phyloP scores from a whole-genome alignment of 2,113 vertebrate species.

The Ramphastos sulfuratus region DNA sequence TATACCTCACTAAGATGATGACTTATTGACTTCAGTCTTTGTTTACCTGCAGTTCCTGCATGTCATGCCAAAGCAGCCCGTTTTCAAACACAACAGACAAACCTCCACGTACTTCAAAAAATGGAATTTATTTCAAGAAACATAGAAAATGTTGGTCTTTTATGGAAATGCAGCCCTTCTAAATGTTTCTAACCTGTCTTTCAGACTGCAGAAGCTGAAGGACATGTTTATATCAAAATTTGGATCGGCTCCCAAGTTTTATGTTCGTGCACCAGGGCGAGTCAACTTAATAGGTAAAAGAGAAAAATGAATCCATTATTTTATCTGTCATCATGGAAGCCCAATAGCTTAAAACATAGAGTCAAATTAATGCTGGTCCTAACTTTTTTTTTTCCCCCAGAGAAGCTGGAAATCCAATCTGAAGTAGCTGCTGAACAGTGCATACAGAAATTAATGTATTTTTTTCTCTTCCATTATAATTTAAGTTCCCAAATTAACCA shows the following conservation, averaged over 20 bases:
- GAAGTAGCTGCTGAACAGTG: neutral
- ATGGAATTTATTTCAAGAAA: neutral
- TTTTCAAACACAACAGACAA: neutral
- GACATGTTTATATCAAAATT: conserved; percentile 85
- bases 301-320: neutral
- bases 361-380: neutral
- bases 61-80: neutral
- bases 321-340: neutral
- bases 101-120: neutral
- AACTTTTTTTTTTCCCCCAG: neutral
- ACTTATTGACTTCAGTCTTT: neutral
- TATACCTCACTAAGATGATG: neutral
- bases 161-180: neutral
- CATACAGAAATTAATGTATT: neutral
- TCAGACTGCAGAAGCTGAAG: conserved; percentile 89
- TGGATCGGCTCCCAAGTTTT: conserved; percentile 88
- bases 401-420: neutral
- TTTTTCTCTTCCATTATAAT: neutral
- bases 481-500: neutral
- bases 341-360: neutral
- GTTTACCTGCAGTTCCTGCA: neutral
- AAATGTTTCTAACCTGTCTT: conserved; percentile 54
- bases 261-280: conserved; percentile 91
- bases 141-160: neutral
- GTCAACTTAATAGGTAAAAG: conserved; percentile 95